Base-by-base conservation (phyloP, 2,888 invertebrate species). In the Caenorhabditis imperialis region DNA sequence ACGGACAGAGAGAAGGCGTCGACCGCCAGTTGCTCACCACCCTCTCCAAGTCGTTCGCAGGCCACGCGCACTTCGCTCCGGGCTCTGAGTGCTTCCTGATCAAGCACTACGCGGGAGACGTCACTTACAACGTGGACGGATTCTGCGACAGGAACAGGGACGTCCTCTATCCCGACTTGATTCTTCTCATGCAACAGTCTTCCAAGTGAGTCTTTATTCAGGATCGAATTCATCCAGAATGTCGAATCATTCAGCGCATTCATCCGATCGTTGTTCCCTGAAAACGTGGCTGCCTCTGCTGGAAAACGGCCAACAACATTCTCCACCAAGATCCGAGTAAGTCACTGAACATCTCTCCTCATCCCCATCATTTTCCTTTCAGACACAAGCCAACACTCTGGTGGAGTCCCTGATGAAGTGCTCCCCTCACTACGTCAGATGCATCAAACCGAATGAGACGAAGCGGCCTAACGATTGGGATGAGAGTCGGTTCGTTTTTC, bases 401-500 rank as follows among this genome's bases (percentile, higher is more conserved):
- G 92, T 92, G 8, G 91, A 91, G 4, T 92, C 92, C 42, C 88
- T 92, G 81, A 92, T 91, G 91, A 90, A 91, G 82, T 92, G 92
- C 85, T 91, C 91, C 4, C 92, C 92, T 7, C 92, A 92, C 88
- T 92, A 92, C 86, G 92, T 92, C 72, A 89, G 92, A 54, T 92
- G 92, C 86, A 92, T 92, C 81, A 92, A 92, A 86, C 92, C 92
- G 16, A 92, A 92, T 86, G 92, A 92, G 86, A 92, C 92, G 20
- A 92, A 92, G 88, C 90, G 90, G 78, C 90, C 92, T 1, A 89
- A 90, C 22, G 92, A 92, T 84, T 92, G 92, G 91, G 92, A 92
- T 81, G 91, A 91, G 37, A 89, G 90, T 45, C 81, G 88, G 88
- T 88, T 6, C 3, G 51, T 40, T 18, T 14, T 54, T 69, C 27